Evolutionary conservation across 2,797 vertebrate genomes (phyloP), one percentile per base, ranked within the genome.

Genomic region (Labroides dimidiatus): DNA sequence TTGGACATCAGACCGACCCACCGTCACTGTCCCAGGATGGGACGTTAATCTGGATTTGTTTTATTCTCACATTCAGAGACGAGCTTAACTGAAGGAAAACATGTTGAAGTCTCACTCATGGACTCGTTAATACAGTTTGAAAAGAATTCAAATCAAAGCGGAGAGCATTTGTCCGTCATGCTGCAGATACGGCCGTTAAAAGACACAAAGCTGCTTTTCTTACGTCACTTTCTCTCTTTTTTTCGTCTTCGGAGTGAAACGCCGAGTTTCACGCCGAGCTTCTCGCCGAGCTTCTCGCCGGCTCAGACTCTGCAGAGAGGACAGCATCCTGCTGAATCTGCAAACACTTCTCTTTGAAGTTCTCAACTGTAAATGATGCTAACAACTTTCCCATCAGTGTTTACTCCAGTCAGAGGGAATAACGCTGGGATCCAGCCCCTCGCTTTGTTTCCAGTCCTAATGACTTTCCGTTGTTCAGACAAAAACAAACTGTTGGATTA

Each of bases 381-480:
- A 59, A 69, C 49, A 57, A 37, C 33, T 74, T 70, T 68, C 21
- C 33, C n/a, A 42, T 69, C 30, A 19, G 21, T 61, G 70, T 80
- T 83, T 62, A 58, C 7, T 56, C 50, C 44, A 37, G 9, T 47
- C 48, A 24, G 23, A 24, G 48, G 24, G 21, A 49, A 49, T 24
- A 27, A 49, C 20, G 48, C 21, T 24, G n/a, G 13, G 7, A 72
- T 70, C 78, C 21, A 52, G 49, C 58, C 66, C 55, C 50, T 41
- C 27, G 44, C 10, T 60, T 30, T 52, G 45, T 56, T 68, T 43
- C 66, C 39, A 48, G 21, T 71, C 48, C 24, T 65, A 51, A 62
- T 68, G 21, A 54, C 48, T 24, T 49, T 48, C 57, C 76, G 64
- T 64, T 57, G 69, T 72, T 77, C 62, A 69, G 60, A 72, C 37